These are phyloP conservation scores for Andrena minutula DNA, from an alignment of 2,888 invertebrate species.

Conservation along the genomic window DNA sequence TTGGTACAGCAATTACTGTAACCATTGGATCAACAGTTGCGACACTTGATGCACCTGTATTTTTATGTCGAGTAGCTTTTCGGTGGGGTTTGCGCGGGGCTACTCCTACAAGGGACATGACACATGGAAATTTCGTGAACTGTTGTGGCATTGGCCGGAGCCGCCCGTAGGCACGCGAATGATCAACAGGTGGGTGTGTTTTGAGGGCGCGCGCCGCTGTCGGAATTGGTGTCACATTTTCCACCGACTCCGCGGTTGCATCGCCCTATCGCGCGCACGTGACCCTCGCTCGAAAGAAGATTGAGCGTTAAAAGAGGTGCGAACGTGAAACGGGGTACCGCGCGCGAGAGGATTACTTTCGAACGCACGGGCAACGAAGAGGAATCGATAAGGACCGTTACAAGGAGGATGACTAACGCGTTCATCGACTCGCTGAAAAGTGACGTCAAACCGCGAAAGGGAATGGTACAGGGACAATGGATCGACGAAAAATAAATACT, in stretches of 20 bases:
- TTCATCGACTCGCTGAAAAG: constrained; percentile 80
- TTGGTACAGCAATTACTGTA: no score
- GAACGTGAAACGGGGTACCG: neutral
- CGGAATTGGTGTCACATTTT: constrained; percentile 12
- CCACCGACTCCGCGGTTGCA: neutral
- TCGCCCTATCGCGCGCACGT: neutral
- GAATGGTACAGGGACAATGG: constrained; percentile 48
- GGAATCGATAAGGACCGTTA: constrained; percentile 76
- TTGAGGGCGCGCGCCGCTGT: constrained; percentile 2
- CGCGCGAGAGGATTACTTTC: constrained; percentile 8
- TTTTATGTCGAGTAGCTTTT: no score
- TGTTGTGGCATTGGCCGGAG: constrained; percentile 25
- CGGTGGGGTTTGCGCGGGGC: no score
- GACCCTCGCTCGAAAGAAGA: neutral
- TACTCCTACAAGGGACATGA: neutral
- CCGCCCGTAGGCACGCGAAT: constrained; percentile 60
- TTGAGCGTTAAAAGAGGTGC: neutral
- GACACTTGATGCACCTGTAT: no score
- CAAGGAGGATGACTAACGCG: constrained; percentile 81
- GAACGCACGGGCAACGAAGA: constrained; percentile 10
- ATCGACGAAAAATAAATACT: constrained; percentile 27
- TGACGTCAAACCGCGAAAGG: constrained; percentile 77
- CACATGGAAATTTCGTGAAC: constrained; percentile 13
- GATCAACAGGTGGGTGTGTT: constrained; percentile 73
- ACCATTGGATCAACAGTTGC: no score